A percentile compares a stretch with the other conserved stretches of the same genome.
Evolutionary conservation across 2,113 vertebrate genomes (phyloP).

Genomic region (Acrocephalus kingi): DNA sequence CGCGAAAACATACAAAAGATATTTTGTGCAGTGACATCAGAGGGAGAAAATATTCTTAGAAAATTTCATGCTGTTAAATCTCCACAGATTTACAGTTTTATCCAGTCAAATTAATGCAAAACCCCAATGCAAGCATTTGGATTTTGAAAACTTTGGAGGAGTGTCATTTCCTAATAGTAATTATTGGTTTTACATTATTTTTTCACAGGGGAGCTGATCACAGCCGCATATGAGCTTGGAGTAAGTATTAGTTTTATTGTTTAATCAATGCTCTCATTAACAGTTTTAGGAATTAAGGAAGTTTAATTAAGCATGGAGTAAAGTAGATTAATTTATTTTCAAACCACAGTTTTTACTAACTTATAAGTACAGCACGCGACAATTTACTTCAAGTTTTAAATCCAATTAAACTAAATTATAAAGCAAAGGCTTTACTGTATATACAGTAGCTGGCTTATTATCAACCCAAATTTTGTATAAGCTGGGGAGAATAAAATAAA

Average conservation of each 20-base stretch:
- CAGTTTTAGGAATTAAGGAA: slow-evolving; percentile 99
- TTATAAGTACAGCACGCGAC: slow-evolving; percentile 99
- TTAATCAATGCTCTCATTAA: slow-evolving; percentile 99
- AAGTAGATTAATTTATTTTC: slow-evolving; percentile 99
- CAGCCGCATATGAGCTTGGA: slow-evolving; percentile 99
- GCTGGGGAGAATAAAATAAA: slow-evolving; percentile 99
- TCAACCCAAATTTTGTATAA: slow-evolving; percentile 97
- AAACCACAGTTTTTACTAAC: slow-evolving; percentile 99
- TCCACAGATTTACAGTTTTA: slow-evolving; percentile 97
- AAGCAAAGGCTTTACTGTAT: slow-evolving; percentile 99
- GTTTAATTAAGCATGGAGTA: slow-evolving; percentile 99
- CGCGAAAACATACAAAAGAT: slow-evolving; percentile 64
- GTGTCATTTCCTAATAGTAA: slow-evolving; percentile 99
- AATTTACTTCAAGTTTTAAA: slow-evolving; percentile 99
- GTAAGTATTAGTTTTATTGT: slow-evolving; percentile 99
- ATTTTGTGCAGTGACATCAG: slow-evolving; percentile 76
- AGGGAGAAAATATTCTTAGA: slow-evolving; percentile 84
- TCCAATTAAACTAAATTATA: slow-evolving; percentile 99
- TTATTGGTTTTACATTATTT: slow-evolving; percentile 99
- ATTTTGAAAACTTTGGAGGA: slow-evolving; percentile 99
- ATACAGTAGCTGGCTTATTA: slow-evolving; percentile 99
- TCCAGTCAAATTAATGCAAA: slow-evolving; percentile 99
- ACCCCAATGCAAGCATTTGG: slow-evolving; percentile 99
- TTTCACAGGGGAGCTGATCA: slow-evolving; percentile 99
- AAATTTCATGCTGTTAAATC: slow-evolving; percentile 97